These are phyloP conservation scores for Venusia cambrica DNA, from an alignment of 2,888 invertebrate species.

Conservation along the genomic window DNA sequence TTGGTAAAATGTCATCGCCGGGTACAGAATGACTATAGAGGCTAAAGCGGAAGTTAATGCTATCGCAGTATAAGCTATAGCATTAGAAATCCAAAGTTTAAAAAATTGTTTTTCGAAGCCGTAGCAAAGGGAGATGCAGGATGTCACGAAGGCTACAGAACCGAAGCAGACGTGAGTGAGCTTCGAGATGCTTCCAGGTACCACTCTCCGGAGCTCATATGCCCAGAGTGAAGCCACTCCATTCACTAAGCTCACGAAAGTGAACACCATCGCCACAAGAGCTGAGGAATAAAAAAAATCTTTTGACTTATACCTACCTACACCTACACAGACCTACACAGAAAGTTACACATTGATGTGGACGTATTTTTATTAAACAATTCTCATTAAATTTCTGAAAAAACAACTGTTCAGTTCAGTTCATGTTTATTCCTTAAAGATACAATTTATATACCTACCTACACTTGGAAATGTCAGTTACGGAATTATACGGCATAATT, in stretches of 20 bases:
- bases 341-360: no score
- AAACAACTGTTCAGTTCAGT: no score
- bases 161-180: conserved; percentile 56
- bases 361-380: no score
- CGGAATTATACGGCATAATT: no score
- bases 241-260: conserved; percentile 50
- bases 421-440: no score
- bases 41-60: conserved; percentile 38
- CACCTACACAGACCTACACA: no score
- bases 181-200: conserved; percentile 48
- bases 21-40: conserved; percentile 46
- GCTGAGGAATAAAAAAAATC: conserved; percentile 40
- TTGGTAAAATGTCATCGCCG: conserved; percentile 41
- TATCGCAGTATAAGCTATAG: conserved; percentile 40
- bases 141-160: conserved; percentile 40
- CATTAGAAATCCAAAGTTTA: conserved; percentile 36
- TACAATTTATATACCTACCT: no score
- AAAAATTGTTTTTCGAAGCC: conserved; percentile 51
- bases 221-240: conserved; percentile 54
- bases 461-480: no score
- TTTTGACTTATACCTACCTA: no score
- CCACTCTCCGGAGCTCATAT: conserved; percentile 41
- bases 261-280: conserved; percentile 56
- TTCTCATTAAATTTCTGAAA: no score
- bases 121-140: conserved; percentile 43